Evolutionary conservation across 2,113 vertebrate genomes (phyloP), one percentile per base, ranked within the genome.

Genomic region (Indri indri): DNA sequence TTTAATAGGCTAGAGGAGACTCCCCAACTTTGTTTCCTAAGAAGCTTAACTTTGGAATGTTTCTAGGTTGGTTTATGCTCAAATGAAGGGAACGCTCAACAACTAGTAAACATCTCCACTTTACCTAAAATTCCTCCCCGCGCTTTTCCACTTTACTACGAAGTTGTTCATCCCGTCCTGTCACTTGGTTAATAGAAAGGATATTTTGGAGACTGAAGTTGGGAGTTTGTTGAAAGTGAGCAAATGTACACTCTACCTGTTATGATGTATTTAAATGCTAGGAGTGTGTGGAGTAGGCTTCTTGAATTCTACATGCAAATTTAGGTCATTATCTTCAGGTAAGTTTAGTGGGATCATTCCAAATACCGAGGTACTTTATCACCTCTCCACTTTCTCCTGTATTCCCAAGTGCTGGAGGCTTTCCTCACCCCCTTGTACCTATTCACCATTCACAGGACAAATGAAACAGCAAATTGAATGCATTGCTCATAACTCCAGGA

Each of bases 21-120:
- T 81, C 81, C 91, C 37, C n/a, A 92, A 96, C 96, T 97, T 97
- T 92, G 87, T 93, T 97, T 81, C 76, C 86, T 22, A 84, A 95
- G 83, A 77, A 50, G 71, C 57, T 88, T 50, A 65, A 66, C 91
- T 82, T 90, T 1, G 6, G 66, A 61, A 17, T 23, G 52, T 73
- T 77, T 65, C 45, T 45, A n/a, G 68, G 22, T 87, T 52, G 59
- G 37, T 81, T 91, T 45, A 71, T 70, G 79, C 73, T 47, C 68
- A 54, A 6, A 66, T 2, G 74, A 81, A 54, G n/a, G 4, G 10
- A 74, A 34, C 13, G 2, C 61, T 68, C 17, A 17, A 22, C 63
- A 57, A 14, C 77, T 71, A 34, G 54, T 59, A 74, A 93, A 80
- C 71, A 66, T 65, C 90, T 86, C 66, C 59, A 50, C 74, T 81